Evolutionary conservation across 2,888 invertebrate species (phyloP).

Genomic region (Melinopterus prodromus): DNA sequence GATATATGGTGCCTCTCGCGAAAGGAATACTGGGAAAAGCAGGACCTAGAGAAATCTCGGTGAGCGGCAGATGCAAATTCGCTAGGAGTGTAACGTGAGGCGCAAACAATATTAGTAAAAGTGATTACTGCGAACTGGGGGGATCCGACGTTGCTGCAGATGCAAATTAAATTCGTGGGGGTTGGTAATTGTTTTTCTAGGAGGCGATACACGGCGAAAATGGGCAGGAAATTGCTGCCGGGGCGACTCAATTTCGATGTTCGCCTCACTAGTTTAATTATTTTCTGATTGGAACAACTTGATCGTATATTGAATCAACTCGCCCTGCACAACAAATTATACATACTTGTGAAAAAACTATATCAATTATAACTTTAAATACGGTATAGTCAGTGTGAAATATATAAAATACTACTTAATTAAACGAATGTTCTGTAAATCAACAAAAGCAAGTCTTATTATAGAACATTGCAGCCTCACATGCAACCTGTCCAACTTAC

Average conservation of each 20-base stretch:
- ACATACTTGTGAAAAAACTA: too few relatives aligned
- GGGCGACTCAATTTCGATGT: background rate
- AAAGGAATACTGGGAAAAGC: background rate
- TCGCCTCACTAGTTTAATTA: background rate
- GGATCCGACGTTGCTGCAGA: background rate
- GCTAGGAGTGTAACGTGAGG: background rate
- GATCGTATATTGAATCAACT: background rate
- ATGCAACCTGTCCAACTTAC: too few relatives aligned
- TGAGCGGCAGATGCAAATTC: background rate
- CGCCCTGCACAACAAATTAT: too few relatives aligned
- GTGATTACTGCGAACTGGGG: background rate
- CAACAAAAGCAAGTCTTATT: too few relatives aligned
- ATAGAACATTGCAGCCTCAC: too few relatives aligned
- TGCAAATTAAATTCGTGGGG: slow-evolving; percentile 4
- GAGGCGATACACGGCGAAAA: background rate
- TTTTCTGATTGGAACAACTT: background rate
- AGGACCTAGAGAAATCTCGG: background rate
- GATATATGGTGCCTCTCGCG: too few relatives aligned
- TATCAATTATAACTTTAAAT: too few relatives aligned
- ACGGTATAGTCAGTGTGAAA: too few relatives aligned
- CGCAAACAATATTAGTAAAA: slow-evolving; percentile 4
- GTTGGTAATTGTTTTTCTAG: background rate
- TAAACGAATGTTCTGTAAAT: too few relatives aligned
- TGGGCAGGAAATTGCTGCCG: background rate
- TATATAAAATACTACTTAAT: too few relatives aligned